Percentiles rank a stretch among this genome's conserved stretches.
Conservation (phyloP, 2,888 invertebrate species). For the Spodoptera littoralis region DNA sequence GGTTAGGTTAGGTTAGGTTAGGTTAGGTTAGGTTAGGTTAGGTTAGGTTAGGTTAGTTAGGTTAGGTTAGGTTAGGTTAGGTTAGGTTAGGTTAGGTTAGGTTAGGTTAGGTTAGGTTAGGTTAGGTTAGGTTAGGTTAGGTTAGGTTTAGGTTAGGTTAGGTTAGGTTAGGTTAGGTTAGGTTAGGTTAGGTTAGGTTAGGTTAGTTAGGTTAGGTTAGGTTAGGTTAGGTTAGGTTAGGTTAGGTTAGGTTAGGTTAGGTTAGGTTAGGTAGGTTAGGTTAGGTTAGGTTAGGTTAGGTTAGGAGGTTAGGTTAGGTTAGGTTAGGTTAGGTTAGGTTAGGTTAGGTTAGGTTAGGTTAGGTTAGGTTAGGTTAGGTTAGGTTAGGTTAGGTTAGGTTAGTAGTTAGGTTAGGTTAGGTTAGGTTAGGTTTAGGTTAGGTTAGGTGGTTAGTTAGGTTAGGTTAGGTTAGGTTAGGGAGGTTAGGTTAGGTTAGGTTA, state of each 20-base stretch:
- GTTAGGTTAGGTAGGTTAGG: slow-evolving; percentile 7
- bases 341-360: slow-evolving; percentile 7
- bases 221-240: slow-evolving; percentile 7
- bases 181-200: slow-evolving; percentile 7
- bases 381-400: slow-evolving; percentile 7
- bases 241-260: slow-evolving; percentile 7
- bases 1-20: slow-evolving; percentile 7
- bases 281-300: no score
- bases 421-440: slow-evolving; percentile 6
- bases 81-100: slow-evolving; percentile 7
- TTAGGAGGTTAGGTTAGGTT: slow-evolving; percentile 7
- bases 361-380: slow-evolving; percentile 7
- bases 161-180: slow-evolving; percentile 7
- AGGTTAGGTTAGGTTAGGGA: slow-evolving; percentile 7
- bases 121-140: slow-evolving; percentile 6
- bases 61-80: slow-evolving; percentile 7
- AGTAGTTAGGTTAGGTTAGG: no score
- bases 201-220: slow-evolving; percentile 7
- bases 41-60: slow-evolving; percentile 7
- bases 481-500: slow-evolving; percentile 7
- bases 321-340: slow-evolving; percentile 7
- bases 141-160: no score
- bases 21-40: slow-evolving; percentile 7
- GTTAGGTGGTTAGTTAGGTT: no score
- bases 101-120: slow-evolving; percentile 7